These are phyloP conservation scores for Leucopternis melanops DNA, from an alignment of 2,113 vertebrate genomes.

Conservation along the genomic window DNA sequence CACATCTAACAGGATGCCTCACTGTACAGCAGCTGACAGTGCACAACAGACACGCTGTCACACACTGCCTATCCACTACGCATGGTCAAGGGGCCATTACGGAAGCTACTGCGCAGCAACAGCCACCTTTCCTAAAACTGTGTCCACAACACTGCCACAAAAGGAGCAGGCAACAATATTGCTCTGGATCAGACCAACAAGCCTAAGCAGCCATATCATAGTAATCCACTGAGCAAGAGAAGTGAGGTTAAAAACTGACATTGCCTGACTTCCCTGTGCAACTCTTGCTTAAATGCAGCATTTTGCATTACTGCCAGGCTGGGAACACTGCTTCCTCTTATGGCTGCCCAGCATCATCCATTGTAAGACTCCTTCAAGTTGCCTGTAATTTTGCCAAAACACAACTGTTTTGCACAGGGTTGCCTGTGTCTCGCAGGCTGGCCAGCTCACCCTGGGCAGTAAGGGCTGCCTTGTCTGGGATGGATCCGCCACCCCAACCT, in stretches of 20 bases:
- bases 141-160: neutral
- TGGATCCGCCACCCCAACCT: neutral
- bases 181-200: neutral
- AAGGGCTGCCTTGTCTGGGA: neutral
- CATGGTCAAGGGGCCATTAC: neutral
- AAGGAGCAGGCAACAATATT: neutral
- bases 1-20: neutral
- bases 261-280: neutral
- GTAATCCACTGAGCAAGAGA: neutral
- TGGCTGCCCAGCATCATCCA: neutral
- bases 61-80: accelerated
- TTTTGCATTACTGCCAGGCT: neutral
- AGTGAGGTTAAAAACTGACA: neutral
- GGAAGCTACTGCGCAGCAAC: neutral
- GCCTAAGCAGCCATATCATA: neutral
- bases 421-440: neutral
- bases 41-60: neutral
- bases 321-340: neutral
- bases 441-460: neutral
- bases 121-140: neutral
- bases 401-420: neutral
- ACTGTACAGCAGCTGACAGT: neutral
- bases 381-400: neutral
- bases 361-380: neutral
- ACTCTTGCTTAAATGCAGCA: neutral